A percentile compares a stretch with the other conserved stretches of the same genome.
Conservation (phyloP, 1,140 invertebrate genomes). For the Caenorhabditis tropicalis region DNA sequence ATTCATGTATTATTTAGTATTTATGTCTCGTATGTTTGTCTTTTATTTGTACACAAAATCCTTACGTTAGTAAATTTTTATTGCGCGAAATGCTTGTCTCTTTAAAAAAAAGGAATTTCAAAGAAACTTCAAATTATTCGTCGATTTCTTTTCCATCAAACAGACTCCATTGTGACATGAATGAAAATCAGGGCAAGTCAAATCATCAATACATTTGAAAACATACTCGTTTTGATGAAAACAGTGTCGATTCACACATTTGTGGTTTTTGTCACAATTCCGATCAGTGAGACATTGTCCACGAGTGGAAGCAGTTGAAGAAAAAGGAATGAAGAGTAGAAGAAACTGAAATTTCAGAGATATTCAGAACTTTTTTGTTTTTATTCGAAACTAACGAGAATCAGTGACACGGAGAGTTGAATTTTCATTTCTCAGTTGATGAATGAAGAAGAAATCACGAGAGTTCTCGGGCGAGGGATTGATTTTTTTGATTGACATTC, state of each 20-base stretch:
- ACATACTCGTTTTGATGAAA: slow-evolving; percentile 9
- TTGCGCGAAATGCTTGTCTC: not conserved
- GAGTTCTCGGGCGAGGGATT: no score
- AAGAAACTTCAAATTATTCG: not conserved
- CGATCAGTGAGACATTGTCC: slow-evolving; percentile 10
- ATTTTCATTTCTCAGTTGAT: no score
- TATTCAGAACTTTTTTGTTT: no score
- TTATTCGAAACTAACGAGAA: no score
- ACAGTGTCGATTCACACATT: not conserved
- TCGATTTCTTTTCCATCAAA: not conserved
- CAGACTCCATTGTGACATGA: slow-evolving; percentile 2
- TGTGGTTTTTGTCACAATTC: not conserved
- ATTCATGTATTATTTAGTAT: not conserved
- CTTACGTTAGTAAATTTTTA: not conserved
- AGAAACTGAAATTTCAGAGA: not conserved
- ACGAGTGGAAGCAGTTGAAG: not conserved
- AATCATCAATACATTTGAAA: slow-evolving; percentile 14
- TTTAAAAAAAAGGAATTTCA: no score
- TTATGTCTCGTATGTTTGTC: not conserved
- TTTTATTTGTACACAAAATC: not conserved
- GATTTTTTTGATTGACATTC: no score
- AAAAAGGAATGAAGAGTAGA: not conserved
- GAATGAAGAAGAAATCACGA: no score
- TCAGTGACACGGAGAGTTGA: no score
- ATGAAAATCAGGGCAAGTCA: slow-evolving; percentile 8